Evolutionary conservation across 2,113 vertebrate genomes (phyloP).

Genomic region (Tragelaphus imberbis): DNA sequence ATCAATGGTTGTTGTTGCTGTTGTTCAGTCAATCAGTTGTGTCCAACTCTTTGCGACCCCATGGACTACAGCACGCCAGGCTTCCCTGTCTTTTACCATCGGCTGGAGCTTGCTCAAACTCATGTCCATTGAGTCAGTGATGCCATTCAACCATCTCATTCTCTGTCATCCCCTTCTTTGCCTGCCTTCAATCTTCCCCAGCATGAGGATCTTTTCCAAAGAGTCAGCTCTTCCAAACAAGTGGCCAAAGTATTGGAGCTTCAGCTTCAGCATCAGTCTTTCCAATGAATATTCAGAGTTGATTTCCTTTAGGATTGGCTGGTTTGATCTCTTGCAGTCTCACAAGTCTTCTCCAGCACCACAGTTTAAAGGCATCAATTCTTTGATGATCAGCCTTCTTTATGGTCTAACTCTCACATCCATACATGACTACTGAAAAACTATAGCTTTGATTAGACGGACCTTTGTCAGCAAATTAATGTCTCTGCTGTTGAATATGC

Average conservation of each 20-base stretch:
- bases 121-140: not conserved
- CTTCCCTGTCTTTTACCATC: not conserved
- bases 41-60: rapidly evolving
- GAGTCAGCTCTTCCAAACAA: not conserved
- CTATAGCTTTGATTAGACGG: not conserved
- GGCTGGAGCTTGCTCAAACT: not conserved
- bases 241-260: not conserved
- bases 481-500: not conserved
- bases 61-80: not conserved
- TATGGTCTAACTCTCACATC: not conserved
- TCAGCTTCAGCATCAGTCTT: not conserved
- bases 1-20: not conserved
- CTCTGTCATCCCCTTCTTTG: not conserved
- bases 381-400: not conserved
- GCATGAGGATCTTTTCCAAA: not conserved
- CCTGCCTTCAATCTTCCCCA: not conserved
- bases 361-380: not conserved
- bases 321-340: not conserved
- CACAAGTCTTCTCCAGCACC: not conserved
- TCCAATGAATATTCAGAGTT: not conserved
- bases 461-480: not conserved
- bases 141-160: not conserved
- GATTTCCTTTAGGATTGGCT: not conserved
- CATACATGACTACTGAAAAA: not conserved
- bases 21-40: not conserved